Evolutionary conservation across 30 jellyfish, hydroid and myxozoan genomes (phyloP).

Genomic region (Aurelia sp.): DNA sequence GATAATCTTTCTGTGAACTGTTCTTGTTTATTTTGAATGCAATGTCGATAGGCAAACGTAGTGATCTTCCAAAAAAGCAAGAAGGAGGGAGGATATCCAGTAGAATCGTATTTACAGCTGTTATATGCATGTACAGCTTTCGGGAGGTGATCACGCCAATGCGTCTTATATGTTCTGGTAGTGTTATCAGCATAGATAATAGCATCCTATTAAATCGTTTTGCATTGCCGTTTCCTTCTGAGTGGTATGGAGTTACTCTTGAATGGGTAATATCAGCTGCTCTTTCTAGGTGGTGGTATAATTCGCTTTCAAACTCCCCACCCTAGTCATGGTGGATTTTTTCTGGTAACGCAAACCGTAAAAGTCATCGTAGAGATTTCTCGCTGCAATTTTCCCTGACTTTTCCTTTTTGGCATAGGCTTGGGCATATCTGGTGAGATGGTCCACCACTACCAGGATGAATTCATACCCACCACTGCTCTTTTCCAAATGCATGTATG

Average conservation of each 20-base stretch:
- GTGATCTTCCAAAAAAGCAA: too few species aligned
- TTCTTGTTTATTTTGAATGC: too few species aligned
- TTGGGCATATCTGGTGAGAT: slow-evolving; percentile 69
- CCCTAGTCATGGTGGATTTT: slow-evolving; percentile 11
- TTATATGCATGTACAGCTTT: too few species aligned
- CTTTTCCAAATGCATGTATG: slow-evolving; percentile 38
- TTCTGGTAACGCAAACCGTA: too few species aligned
- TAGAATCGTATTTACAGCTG: too few species aligned
- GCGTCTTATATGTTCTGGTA: too few species aligned
- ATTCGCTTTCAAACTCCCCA: slow-evolving; percentile 24
- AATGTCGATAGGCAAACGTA: too few species aligned
- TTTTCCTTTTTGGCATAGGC: slow-evolving; percentile 67
- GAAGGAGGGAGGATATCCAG: too few species aligned
- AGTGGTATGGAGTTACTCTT: slow-evolving; percentile 50
- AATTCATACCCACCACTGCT: slow-evolving; percentile 57
- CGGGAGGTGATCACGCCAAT: too few species aligned
- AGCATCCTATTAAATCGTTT: too few species aligned
- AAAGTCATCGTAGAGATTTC: slow-evolving; percentile 3
- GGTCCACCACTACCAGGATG: slow-evolving; percentile 58
- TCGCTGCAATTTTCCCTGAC: slow-evolving; percentile 50
- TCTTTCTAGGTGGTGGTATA: slow-evolving; percentile 3
- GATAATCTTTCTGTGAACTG: too few species aligned
- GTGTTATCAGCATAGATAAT: too few species aligned
- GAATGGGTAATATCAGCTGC: slow-evolving; percentile 16
- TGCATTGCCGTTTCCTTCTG: not conserved